These are phyloP conservation scores for Spodoptera picta DNA, from an alignment of 2,888 invertebrate species.

Conservation along the genomic window DNA sequence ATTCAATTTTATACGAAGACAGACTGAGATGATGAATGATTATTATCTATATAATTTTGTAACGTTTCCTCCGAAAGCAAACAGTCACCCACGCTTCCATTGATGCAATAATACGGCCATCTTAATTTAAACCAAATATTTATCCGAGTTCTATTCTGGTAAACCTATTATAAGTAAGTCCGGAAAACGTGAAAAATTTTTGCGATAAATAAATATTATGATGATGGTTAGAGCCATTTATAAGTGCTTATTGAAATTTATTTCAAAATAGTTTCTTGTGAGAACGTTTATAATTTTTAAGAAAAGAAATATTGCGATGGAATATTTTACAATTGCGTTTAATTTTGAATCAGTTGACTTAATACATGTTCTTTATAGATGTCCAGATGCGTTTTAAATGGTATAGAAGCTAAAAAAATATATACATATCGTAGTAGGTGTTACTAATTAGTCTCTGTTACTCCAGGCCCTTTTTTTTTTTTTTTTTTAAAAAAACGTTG, in stretches of 20 bases:
- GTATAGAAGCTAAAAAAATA: too few species aligned
- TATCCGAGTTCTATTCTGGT: slow-evolving; percentile 26
- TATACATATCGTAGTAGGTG: too few species aligned
- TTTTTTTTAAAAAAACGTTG: too few species aligned
- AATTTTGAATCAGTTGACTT: too few species aligned
- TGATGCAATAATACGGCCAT: slow-evolving; percentile 15
- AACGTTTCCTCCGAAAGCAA: slow-evolving; percentile 5
- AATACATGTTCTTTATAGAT: too few species aligned
- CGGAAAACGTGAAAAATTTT: slow-evolving; percentile 1
- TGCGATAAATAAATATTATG: slow-evolving; percentile 26
- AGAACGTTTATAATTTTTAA: slow-evolving; percentile 11
- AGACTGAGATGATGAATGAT: not conserved
- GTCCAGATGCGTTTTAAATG: too few species aligned
- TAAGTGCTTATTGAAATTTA: slow-evolving; percentile 20
- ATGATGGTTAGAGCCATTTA: slow-evolving; percentile 12
- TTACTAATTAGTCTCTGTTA: too few species aligned
- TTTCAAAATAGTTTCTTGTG: slow-evolving; percentile 15
- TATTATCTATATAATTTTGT: not conserved
- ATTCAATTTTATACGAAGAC: too few species aligned
- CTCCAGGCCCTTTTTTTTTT: too few species aligned
- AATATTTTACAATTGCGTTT: too few species aligned
- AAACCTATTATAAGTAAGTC: too few species aligned
- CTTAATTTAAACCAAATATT: slow-evolving; percentile 36
- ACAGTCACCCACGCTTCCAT: slow-evolving; percentile 29
- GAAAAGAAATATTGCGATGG: too few species aligned